These are phyloP conservation scores for Connochaetes taurinus DNA, from an alignment of 2,113 vertebrate genomes.

Conservation along the genomic window DNA sequence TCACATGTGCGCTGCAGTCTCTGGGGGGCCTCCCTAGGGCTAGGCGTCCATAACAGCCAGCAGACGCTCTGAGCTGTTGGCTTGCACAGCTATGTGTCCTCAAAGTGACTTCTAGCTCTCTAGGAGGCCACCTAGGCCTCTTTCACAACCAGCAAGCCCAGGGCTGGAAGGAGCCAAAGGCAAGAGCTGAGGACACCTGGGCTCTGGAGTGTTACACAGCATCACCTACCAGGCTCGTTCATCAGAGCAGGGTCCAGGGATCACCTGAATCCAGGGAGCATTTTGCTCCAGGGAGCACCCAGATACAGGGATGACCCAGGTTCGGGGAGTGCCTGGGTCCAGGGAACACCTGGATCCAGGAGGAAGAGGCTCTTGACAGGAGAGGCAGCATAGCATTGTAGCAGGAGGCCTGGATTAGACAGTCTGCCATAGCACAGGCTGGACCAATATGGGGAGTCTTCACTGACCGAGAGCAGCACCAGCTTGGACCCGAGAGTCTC, in stretches of 20 bases:
- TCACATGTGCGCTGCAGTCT: background rate
- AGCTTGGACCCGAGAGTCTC: background rate
- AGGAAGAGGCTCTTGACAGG: background rate
- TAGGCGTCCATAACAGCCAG: background rate
- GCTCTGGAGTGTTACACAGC: background rate
- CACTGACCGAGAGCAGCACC: background rate
- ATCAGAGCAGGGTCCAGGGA: background rate
- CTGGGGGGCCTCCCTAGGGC: background rate
- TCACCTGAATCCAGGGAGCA: too few species aligned
- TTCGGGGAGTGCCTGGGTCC: background rate
- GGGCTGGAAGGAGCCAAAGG: background rate
- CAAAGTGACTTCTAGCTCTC: background rate
- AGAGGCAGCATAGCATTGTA: background rate
- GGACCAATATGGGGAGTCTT: background rate
- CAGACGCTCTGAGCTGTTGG: background rate
- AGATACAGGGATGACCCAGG: background rate
- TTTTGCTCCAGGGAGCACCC: background rate
- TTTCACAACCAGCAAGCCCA: background rate
- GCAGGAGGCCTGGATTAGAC: background rate
- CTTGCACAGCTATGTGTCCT: background rate
- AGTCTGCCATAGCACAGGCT: background rate
- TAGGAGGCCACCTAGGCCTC: background rate
- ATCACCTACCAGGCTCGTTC: background rate
- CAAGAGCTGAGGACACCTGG: too few species aligned
- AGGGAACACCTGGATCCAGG: rapidly evolving